phyloP scores from a whole-genome alignment of 2,797 vertebrate species.

The Labeo calbasu region DNA sequence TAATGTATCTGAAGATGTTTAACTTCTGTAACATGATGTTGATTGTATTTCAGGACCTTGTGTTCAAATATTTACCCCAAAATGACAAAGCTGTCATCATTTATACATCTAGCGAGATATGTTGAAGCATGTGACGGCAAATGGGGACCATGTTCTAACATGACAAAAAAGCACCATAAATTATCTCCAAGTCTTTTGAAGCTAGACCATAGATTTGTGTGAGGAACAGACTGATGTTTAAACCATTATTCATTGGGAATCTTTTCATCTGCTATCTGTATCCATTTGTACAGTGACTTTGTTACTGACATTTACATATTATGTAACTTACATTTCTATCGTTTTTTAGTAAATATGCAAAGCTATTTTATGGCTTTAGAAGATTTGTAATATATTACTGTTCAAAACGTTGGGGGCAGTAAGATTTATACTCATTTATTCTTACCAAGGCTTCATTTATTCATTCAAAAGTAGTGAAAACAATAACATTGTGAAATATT shows the following conservation, averaged over 20 bases:
- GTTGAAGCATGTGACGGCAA: neutral
- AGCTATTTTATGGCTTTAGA: neutral
- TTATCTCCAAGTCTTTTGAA: too few relatives aligned
- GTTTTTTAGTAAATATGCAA: neutral
- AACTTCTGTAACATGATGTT: neutral
- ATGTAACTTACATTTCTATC: neutral
- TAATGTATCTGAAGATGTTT: neutral
- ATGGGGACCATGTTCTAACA: neutral
- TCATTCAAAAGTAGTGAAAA: neutral
- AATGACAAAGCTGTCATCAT: neutral
- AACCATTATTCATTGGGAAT: neutral
- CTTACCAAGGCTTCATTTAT: neutral
- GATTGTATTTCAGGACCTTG: neutral
- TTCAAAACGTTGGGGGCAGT: neutral
- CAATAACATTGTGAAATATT: neutral
- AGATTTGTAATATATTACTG: neutral
- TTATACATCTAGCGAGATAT: neutral
- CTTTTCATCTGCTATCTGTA: neutral
- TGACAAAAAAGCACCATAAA: neutral
- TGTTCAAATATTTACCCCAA: neutral
- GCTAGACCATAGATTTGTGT: neutral
- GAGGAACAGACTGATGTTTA: neutral
- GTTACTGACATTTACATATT: too few relatives aligned
- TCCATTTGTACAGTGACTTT: too few relatives aligned
- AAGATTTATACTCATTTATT: neutral